phyloP scores from a whole-genome alignment of 1,140 invertebrate genomes.

The Apis cerana region DNA sequence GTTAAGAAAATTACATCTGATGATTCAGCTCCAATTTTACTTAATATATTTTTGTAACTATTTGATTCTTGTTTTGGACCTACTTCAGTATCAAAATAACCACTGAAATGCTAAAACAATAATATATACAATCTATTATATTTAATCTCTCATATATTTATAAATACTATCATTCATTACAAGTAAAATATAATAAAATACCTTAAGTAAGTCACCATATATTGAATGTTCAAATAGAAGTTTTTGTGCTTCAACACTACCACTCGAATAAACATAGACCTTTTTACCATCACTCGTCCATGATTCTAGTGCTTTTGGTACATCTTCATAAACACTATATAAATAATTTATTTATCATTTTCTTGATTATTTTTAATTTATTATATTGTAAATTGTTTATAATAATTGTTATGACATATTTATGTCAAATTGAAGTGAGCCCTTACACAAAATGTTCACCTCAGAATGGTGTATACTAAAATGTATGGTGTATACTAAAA shows the following conservation, averaged over 20 bases:
- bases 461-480: constrained; percentile 40
- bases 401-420: constrained; percentile 10
- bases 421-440: constrained; percentile 61
- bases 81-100: constrained; percentile 93
- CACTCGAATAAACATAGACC: constrained; percentile 95
- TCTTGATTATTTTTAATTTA: neutral
- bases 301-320: constrained; percentile 86
- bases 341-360: constrained; percentile 56
- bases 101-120: constrained; percentile 84
- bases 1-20: constrained; percentile 92
- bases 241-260: constrained; percentile 95
- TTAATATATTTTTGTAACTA: constrained; percentile 90
- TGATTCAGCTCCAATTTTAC: constrained; percentile 84
- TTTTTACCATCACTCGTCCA: constrained; percentile 86
- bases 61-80: constrained; percentile 88
- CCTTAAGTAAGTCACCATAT: constrained; percentile 88
- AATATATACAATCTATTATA: constrained; percentile 17
- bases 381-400: constrained; percentile 39
- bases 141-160: neutral
- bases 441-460: constrained; percentile 56
- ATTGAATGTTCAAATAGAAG: constrained; percentile 90
- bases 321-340: constrained; percentile 92
- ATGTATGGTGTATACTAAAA: too few relatives aligned
- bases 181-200: constrained; percentile 66
- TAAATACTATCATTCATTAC: neutral